phyloP scores from a whole-genome alignment of 2,888 invertebrate species.

The Cheilosia vulpina region DNA sequence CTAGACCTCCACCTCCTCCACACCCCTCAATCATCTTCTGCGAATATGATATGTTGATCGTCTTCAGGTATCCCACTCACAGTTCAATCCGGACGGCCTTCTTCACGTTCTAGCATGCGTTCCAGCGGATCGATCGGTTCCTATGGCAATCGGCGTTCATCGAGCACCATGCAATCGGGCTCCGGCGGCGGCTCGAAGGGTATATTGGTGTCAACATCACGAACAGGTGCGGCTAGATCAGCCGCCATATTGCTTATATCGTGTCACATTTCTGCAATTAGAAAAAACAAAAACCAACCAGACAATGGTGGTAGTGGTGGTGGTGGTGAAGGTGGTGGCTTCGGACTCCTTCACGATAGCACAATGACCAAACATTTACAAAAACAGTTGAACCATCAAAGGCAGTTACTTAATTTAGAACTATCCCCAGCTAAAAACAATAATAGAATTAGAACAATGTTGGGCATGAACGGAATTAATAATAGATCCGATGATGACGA shows the following conservation, averaged over 20 bases:
- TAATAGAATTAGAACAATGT: slow-evolving; percentile 83
- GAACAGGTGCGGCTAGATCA: slow-evolving; percentile 96
- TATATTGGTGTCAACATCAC: slow-evolving; percentile 90
- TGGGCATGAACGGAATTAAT: slow-evolving; percentile 83
- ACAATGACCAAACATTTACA: slow-evolving; percentile 83
- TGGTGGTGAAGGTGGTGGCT: slow-evolving; percentile 77
- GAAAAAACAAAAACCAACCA: slow-evolving; percentile 85
- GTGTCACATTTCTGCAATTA: slow-evolving; percentile 89
- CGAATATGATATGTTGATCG: slow-evolving; percentile 79
- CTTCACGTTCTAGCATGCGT: slow-evolving; percentile 86
- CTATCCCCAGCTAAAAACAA: slow-evolving; percentile 83
- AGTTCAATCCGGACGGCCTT: slow-evolving; percentile 87
- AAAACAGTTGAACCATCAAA: slow-evolving; percentile 83
- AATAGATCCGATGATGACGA: slow-evolving; percentile 80
- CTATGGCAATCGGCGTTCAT: slow-evolving; percentile 84
- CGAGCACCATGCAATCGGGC: slow-evolving; percentile 85
- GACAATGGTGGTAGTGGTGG: slow-evolving; percentile 82
- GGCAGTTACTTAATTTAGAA: slow-evolving; percentile 83
- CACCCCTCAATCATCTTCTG: slow-evolving; percentile 68
- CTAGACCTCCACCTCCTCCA: slow-evolving; percentile 70
- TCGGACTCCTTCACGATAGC: slow-evolving; percentile 81
- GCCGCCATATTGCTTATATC: slow-evolving; percentile 98
- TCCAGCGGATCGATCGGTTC: slow-evolving; percentile 85
- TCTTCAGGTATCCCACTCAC: slow-evolving; percentile 86
- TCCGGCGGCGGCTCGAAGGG: slow-evolving; percentile 86